phyloP scores from a whole-genome alignment of 2,113 vertebrate genomes.

The Paraplagusia blochii region DNA sequence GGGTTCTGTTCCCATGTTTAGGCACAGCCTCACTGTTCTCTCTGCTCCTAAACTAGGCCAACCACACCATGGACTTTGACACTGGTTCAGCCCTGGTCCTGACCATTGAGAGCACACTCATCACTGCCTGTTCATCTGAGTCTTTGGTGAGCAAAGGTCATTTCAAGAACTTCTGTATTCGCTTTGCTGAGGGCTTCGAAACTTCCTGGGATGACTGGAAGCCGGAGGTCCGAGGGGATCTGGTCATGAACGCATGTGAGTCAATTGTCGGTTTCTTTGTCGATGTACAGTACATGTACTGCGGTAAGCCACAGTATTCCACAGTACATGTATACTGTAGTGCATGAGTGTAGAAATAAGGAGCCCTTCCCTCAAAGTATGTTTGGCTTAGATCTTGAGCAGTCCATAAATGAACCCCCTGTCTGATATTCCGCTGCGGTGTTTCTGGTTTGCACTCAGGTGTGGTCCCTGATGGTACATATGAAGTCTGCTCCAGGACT shows the following conservation, averaged over 20 bases:
- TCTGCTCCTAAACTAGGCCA: conserved; percentile 75
- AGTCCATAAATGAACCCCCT: background rate
- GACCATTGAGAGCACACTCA: conserved; percentile 96
- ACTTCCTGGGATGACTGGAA: conserved; percentile 99
- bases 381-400: no score
- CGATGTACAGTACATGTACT: background rate
- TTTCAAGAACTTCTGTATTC: conserved; percentile 98
- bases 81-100: conserved; percentile 94
- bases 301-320: background rate
- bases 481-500: conserved; percentile 97
- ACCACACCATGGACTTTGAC: conserved; percentile 91
- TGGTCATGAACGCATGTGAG: conserved; percentile 99
- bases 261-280: conserved; percentile 1
- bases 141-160: conserved; percentile 98
- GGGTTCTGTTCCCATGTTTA: conserved; percentile 11
- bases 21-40: conserved; percentile 14
- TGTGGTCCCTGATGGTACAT: conserved; percentile 96
- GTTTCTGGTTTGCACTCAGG: conserved; percentile 70
- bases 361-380: no score
- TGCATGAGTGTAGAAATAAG: no score
- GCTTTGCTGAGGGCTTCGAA: conserved; percentile 98
- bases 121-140: conserved; percentile 97
- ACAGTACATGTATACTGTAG: background rate
- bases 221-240: conserved; percentile 88
- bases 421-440: no score